A percentile compares a stretch with the other conserved stretches of the same genome.
Conservation (phyloP, 92 coral and sea anemone species). For the Zoanthus sansibaricus region DNA sequence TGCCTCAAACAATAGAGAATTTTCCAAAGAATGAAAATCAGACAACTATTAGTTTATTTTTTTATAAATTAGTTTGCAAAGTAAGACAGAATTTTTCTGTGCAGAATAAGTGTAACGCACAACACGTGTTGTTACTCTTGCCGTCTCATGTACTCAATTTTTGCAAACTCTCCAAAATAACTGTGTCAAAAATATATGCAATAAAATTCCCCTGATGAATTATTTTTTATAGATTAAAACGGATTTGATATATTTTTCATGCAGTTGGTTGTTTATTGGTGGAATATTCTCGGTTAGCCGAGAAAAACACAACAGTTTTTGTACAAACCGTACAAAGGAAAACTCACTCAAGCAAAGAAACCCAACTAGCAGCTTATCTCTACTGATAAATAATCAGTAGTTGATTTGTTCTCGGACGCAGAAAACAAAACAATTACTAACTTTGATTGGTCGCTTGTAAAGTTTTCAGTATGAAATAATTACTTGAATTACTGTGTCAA, state of each 20-base stretch:
- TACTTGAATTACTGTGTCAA: neutral
- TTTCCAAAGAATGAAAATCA: neutral
- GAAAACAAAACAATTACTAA: neutral
- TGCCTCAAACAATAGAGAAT: neutral
- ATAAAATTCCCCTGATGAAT: neutral
- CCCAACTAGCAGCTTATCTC: slow-evolving; percentile 22
- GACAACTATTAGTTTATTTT: neutral
- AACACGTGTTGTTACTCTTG: neutral
- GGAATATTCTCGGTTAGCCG: neutral
- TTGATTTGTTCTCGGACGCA: slow-evolving; percentile 7
- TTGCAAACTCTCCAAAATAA: neutral
- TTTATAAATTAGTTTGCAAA: neutral
- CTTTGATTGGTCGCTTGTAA: slow-evolving; percentile 18
- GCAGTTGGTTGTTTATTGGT: neutral
- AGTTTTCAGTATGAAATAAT: neutral
- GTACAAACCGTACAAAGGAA: neutral
- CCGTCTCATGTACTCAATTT: neutral
- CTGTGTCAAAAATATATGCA: slow-evolving; percentile 2
- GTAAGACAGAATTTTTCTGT: slow-evolving; percentile 9
- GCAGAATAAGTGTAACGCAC: slow-evolving; percentile 28
- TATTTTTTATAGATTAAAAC: neutral
- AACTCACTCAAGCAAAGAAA: slow-evolving; percentile 14
- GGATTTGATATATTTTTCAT: neutral
- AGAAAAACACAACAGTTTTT: slow-evolving; percentile 35
- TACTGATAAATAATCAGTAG: neutral